A percentile compares a stretch with the other conserved stretches of the same genome.
These are phyloP conservation scores for Gymnopithys bicolor DNA, from an alignment of 2,797 vertebrate species.

Conservation along the genomic window DNA sequence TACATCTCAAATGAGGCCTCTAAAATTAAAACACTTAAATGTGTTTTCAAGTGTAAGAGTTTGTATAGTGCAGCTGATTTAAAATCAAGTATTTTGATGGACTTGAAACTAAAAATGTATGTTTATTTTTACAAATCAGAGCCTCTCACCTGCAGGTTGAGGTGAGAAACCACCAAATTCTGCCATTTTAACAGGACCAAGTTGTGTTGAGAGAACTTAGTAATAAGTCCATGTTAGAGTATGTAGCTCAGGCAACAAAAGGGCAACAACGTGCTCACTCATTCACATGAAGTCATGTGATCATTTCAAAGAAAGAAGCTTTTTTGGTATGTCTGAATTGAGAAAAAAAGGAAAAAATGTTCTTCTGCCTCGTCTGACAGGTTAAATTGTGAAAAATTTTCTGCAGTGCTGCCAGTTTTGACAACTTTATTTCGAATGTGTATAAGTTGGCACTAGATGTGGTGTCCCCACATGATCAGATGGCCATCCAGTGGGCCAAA, in stretches of 20 bases:
- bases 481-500: background rate
- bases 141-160: background rate
- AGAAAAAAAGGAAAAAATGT: background rate
- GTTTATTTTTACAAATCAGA: background rate
- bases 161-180: background rate
- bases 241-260: background rate
- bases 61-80: background rate
- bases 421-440: background rate
- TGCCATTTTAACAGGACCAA: background rate
- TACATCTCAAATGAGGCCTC: background rate
- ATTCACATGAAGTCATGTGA: background rate
- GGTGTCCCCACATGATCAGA: background rate
- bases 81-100: background rate
- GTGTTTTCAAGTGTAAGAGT: background rate
- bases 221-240: background rate
- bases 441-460: background rate
- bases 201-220: background rate
- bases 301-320: background rate
- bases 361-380: background rate
- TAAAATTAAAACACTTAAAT: background rate
- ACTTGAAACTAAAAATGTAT: background rate
- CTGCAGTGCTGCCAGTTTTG: background rate
- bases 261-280: background rate
- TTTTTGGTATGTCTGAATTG: background rate
- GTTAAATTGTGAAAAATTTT: background rate